Conservation (phyloP, 2,797 vertebrate species). For the Anas acuta region DNA sequence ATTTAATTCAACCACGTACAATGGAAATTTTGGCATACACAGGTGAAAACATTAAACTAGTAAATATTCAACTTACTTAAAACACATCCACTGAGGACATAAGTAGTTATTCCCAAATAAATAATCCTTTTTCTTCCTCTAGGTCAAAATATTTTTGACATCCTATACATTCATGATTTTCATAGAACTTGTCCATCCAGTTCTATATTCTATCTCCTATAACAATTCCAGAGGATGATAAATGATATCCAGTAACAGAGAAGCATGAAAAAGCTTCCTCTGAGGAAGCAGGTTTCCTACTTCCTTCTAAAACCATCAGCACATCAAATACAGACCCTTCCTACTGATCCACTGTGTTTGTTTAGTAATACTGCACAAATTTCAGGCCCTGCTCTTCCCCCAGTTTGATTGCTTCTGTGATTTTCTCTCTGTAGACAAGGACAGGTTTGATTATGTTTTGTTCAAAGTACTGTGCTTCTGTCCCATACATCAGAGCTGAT, state of each 20-base stretch:
- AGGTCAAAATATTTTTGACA: background rate
- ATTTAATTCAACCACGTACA: background rate
- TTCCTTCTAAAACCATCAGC: background rate
- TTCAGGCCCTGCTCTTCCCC: background rate
- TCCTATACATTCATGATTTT: background rate
- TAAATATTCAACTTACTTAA: background rate
- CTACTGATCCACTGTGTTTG: background rate
- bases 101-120: background rate
- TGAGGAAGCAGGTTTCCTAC: background rate
- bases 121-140: background rate
- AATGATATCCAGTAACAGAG: background rate
- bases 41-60: background rate
- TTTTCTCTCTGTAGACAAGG: background rate
- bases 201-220: background rate
- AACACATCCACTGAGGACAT: background rate
- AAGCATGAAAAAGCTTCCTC: background rate
- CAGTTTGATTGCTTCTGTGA: background rate
- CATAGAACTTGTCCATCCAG: background rate
- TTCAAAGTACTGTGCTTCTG: background rate
- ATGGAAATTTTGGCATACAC: background rate
- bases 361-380: background rate
- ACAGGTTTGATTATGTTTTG: background rate
- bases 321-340: background rate
- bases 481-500: background rate
- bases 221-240: background rate